Evolutionary conservation across 2,113 vertebrate species (phyloP), one percentile per base, ranked within the genome.

Genomic region (Chauna torquata): DNA sequence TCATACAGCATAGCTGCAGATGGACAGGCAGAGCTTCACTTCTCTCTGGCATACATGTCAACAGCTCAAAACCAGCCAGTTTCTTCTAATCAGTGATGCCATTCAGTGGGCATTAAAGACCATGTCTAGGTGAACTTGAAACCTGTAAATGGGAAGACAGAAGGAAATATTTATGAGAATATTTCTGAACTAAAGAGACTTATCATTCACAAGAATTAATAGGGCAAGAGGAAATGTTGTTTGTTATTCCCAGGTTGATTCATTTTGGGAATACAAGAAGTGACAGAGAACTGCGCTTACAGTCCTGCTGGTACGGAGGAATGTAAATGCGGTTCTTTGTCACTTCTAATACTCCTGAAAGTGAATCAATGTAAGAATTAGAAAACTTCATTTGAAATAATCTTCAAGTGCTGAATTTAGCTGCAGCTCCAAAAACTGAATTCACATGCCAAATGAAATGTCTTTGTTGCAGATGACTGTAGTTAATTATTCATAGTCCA

Each of bases 401-500:
- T 40, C 69, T 72, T 82, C 19, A 68, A 47, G 17, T 18, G 40
- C 28, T 77, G 66, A 55, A n/a, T 66, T 87, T 83, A 94, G 82
- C 58, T 80, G 50, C 76, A 81, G 58, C 68, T 80, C n/a, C 61
- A 45, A 15, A 15, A 68, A 18, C 38, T 34, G 68, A 55, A 50
- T 79, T 82, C 5, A 20, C 11, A 1, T 59, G 75, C 79, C 79
- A 50, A 52, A 91, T 52, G 70, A 87, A 71, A 88, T 92, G 58
- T 20, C 75, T 85, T 11, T 90, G 62, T 69, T 87, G 75, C 78
- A 90, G 75, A 70, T 62, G 50, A 34, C 54, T 88, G 24, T n/a
- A 17, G 50, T 90, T 90, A 94, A 94, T 93, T 93, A 81, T 90
- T 93, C 64, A 69, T 58, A 76, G 79, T 40, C 75, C 8, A 4